Conservation (phyloP, 1,140 invertebrate species). For the Hypothenemus hampei region DNA sequence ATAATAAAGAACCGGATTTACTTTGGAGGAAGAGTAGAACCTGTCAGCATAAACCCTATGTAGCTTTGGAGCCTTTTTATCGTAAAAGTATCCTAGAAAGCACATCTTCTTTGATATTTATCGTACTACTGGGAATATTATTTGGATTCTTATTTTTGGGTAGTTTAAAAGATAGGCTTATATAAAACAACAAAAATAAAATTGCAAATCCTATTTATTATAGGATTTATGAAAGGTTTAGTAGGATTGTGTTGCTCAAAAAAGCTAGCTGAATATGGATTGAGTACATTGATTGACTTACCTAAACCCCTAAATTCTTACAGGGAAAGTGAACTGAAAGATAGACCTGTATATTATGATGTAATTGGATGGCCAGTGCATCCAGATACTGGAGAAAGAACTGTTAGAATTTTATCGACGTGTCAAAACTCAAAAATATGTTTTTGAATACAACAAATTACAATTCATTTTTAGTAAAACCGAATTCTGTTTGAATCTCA, state of each 20-base stretch:
- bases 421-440: too few relatives aligned
- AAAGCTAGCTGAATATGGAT: conserved; percentile 39
- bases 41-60: conserved; percentile 11
- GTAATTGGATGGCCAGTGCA: conserved; percentile 51
- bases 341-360: conserved; percentile 48
- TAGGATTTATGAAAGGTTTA: too few relatives aligned
- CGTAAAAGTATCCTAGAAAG: conserved; percentile 15
- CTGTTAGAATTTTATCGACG: conserved; percentile 33
- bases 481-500: conserved; percentile 40
- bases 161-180: too few relatives aligned
- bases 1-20: too few relatives aligned
- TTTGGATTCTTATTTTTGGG: conserved; percentile 18
- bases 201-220: too few relatives aligned
- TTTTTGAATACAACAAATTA: conserved; percentile 2
- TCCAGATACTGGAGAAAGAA: conserved; percentile 48
- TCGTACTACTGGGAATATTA: conserved; percentile 15
- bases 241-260: conserved; percentile 8
- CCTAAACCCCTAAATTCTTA: conserved; percentile 48
- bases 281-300: conserved; percentile 45
- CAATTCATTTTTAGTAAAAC: conserved; percentile 29
- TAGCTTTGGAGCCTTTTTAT: conserved; percentile 17
- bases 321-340: conserved; percentile 44
- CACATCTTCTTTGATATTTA: conserved; percentile 10
- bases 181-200: too few relatives aligned
- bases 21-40: conserved; percentile 7